Evolutionary conservation across 2,797 vertebrate species (phyloP).

Genomic region (Sphenopsis melanotis): DNA sequence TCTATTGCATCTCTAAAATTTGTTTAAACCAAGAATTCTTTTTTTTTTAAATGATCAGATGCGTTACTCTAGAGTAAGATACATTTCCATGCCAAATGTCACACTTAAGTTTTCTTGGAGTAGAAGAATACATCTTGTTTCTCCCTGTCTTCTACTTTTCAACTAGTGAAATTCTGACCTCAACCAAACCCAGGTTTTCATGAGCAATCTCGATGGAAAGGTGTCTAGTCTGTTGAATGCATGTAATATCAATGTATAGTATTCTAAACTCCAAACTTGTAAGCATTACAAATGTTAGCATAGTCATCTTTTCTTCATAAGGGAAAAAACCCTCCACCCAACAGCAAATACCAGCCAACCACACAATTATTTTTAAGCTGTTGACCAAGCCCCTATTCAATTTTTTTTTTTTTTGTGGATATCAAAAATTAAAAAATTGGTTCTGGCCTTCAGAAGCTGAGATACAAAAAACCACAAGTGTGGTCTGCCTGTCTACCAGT

Average conservation of each 20-base stretch:
- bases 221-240: not conserved
- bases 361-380: not conserved
- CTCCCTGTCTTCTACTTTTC: not conserved
- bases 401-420: not conserved
- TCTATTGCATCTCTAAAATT: not conserved
- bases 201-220: not conserved
- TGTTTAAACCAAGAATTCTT: not conserved
- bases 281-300: not conserved
- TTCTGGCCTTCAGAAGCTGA: not conserved
- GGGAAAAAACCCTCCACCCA: fast-evolving
- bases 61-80: not conserved
- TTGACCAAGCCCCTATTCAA: not conserved
- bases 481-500: not conserved
- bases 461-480: not conserved
- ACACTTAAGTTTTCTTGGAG: not conserved
- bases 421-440: not conserved
- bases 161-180: not conserved
- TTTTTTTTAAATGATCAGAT: not conserved
- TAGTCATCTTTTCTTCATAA: not conserved
- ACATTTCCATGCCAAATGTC: not conserved
- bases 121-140: not conserved
- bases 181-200: not conserved
- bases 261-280: not conserved
- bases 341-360: not conserved
- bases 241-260: not conserved